These are phyloP conservation scores for Metopia argyrocephala DNA, from an alignment of 2,888 invertebrate genomes.

Conservation along the genomic window DNA sequence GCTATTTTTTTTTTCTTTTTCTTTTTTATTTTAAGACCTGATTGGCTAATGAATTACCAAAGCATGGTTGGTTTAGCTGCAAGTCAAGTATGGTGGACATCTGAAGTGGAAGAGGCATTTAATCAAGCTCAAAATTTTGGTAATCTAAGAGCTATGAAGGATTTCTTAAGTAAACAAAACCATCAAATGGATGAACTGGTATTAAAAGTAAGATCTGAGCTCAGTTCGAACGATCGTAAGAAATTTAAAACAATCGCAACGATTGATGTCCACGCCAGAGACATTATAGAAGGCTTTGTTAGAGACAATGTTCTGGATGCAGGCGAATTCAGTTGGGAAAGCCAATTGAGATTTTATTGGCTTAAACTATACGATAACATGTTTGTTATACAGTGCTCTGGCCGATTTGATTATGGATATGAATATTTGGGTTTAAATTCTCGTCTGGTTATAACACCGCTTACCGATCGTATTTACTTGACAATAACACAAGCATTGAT, in stretches of 20 bases:
- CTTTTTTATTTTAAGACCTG: slow-evolving; percentile 80
- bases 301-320: slow-evolving; percentile 89
- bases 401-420: slow-evolving; percentile 93
- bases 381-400: slow-evolving; percentile 90
- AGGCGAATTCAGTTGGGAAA: slow-evolving; percentile 95
- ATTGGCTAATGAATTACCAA: slow-evolving; percentile 94
- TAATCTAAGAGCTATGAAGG: slow-evolving; percentile 93
- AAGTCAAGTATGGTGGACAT: slow-evolving; percentile 97
- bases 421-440: slow-evolving; percentile 97
- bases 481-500: slow-evolving; percentile 95
- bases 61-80: slow-evolving; percentile 92
- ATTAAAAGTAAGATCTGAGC: slow-evolving; percentile 83
- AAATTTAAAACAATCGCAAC: slow-evolving; percentile 94
- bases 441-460: slow-evolving; percentile 92
- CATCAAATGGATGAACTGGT: slow-evolving; percentile 91
- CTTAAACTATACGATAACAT: slow-evolving; percentile 88
- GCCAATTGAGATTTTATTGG: slow-evolving; percentile 96
- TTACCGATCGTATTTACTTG: slow-evolving; percentile 94
- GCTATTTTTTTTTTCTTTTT: not conserved
- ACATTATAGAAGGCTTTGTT: slow-evolving; percentile 91
- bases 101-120: slow-evolving; percentile 95
- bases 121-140: slow-evolving; percentile 82
- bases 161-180: slow-evolving; percentile 87
- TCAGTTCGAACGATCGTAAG: slow-evolving; percentile 88
- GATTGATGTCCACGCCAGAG: slow-evolving; percentile 94